These are phyloP conservation scores for Apodemus speciosus DNA, from an alignment of 2,113 vertebrate species.

Conservation along the genomic window DNA sequence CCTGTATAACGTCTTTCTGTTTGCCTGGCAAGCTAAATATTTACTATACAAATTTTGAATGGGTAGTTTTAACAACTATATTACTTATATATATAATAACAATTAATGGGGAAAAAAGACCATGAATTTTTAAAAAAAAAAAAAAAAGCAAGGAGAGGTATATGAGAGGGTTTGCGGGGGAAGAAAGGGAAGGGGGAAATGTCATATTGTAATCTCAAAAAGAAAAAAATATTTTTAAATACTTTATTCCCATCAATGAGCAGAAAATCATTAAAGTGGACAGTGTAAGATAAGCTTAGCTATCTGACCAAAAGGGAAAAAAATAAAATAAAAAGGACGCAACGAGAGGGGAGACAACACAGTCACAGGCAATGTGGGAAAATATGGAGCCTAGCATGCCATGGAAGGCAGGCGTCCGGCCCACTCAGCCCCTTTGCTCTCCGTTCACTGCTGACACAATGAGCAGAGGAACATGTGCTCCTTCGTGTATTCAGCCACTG, in stretches of 20 bases:
- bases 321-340: not conserved
- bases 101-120: not conserved
- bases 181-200: not conserved
- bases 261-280: not conserved
- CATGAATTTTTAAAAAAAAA: not conserved
- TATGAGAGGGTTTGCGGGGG: not conserved
- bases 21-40: conserved; percentile 7
- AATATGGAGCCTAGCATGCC: not conserved
- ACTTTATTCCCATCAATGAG: not conserved
- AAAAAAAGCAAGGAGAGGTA: not conserved
- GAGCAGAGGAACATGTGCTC: not conserved
- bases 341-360: not conserved
- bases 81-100: not conserved
- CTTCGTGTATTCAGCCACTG: not conserved
- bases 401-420: not conserved
- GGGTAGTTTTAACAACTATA: not conserved
- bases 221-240: not conserved
- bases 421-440: not conserved
- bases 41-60: not conserved
- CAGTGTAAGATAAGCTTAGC: conserved; percentile 10
- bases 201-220: not conserved
- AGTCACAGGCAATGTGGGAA: not conserved
- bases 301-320: not conserved
- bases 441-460: not conserved
- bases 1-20: not conserved